phyloP scores from a whole-genome alignment of 2,113 vertebrate genomes.

The Pyrgilauda ruficollis region DNA sequence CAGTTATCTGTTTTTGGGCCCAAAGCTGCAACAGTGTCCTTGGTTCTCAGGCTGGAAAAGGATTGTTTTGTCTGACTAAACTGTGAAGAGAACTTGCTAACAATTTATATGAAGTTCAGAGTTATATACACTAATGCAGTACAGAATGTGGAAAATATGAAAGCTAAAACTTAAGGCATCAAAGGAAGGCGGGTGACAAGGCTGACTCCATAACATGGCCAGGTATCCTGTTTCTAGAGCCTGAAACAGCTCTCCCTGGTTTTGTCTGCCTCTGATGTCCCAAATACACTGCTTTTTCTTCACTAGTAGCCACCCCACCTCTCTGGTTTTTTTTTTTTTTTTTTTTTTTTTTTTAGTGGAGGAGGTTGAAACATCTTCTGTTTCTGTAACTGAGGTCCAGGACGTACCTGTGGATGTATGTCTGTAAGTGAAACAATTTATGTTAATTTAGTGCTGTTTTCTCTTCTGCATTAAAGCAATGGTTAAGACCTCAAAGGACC shows the following conservation, averaged over 20 bases:
- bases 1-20: not conserved
- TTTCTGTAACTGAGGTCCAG: not conserved
- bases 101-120: not conserved
- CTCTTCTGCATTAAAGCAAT: not conserved
- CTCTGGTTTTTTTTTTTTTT: not conserved
- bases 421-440: not conserved
- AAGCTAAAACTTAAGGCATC: not conserved
- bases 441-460: not conserved
- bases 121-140: not conserved
- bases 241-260: not conserved
- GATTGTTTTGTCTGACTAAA: not conserved
- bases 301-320: not conserved
- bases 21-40: not conserved
- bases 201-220: not conserved
- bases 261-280: not conserved
- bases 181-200: not conserved
- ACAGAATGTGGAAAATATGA: not conserved
- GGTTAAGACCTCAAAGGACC: not conserved
- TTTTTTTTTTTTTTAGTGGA: not conserved
- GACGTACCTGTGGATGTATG: not conserved
- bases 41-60: not conserved
- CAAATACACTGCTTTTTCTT: not conserved
- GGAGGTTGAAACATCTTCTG: not conserved
- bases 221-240: not conserved
- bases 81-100: not conserved